phyloP scores from a whole-genome alignment of 2,797 vertebrate species.

The Falco berigora region DNA sequence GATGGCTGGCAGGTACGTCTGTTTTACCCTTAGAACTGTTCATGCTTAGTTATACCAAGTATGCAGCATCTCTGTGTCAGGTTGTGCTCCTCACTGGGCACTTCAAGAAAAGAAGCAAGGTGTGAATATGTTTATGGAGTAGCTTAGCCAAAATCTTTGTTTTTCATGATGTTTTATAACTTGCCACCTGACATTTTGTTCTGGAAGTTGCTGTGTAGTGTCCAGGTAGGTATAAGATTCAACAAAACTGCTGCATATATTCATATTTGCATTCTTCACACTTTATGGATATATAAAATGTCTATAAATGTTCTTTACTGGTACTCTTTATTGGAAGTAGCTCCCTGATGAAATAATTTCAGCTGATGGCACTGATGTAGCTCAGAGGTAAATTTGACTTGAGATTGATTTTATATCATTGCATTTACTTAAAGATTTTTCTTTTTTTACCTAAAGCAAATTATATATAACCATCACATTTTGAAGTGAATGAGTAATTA shows the following conservation, averaged over 20 bases:
- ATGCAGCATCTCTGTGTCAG: neutral
- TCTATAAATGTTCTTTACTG: neutral
- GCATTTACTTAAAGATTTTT: neutral
- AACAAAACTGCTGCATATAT: neutral
- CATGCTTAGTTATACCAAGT: neutral
- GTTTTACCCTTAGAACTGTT: neutral
- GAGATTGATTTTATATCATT: neutral
- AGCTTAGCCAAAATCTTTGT: neutral
- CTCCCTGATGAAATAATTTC: neutral
- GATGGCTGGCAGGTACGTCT: neutral
- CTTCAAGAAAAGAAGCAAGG: neutral
- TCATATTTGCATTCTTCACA: neutral
- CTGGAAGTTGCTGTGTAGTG: neutral
- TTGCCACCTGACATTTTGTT: neutral
- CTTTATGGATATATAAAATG: neutral
- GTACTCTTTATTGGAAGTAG: neutral
- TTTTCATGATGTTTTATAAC: neutral
- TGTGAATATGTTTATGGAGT: neutral
- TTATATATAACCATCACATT: neutral
- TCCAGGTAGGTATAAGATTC: neutral
- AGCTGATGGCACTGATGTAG: neutral
- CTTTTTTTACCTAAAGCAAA: neutral
- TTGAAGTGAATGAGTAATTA: slow-evolving; percentile 21
- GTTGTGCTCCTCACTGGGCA: neutral
- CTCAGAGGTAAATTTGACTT: neutral